Conservation (phyloP, 2,888 invertebrate genomes). For the Alitta virens region DNA sequence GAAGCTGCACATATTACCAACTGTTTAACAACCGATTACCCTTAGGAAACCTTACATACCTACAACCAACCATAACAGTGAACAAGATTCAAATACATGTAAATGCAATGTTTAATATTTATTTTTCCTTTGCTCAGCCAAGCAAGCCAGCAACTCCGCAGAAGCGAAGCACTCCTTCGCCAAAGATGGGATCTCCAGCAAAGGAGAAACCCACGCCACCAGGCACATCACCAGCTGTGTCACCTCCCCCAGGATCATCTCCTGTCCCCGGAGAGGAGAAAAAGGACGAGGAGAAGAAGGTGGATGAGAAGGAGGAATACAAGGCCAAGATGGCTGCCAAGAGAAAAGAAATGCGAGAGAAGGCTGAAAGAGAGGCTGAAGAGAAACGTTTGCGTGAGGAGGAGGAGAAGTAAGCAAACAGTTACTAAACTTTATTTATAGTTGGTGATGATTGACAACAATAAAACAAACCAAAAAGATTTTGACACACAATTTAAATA, state of each 20-base stretch:
- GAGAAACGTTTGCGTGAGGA: constrained; percentile 46
- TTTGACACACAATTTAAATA: too few relatives aligned
- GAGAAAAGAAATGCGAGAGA: constrained; percentile 81
- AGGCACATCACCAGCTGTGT: not conserved
- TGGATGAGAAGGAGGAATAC: constrained; percentile 17
- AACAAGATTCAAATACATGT: too few relatives aligned
- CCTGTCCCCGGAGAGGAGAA: constrained; percentile 1
- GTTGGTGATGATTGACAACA: too few relatives aligned
- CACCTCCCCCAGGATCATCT: not conserved
- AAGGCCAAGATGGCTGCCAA: constrained; percentile 91
- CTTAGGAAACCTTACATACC: too few relatives aligned
- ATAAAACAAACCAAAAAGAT: too few relatives aligned
- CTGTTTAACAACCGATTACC: too few relatives aligned
- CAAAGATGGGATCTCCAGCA: constrained; percentile 6
- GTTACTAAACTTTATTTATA: too few relatives aligned
- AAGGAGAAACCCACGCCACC: constrained; percentile 11
- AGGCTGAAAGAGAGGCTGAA: constrained; percentile 87
- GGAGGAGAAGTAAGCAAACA: not conserved
- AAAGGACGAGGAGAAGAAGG: not conserved
- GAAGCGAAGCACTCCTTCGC: not conserved
- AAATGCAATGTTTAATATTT: too few relatives aligned
- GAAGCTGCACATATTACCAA: too few relatives aligned
- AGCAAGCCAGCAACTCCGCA: too few relatives aligned
- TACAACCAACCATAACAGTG: too few relatives aligned
- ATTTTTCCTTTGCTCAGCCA: too few relatives aligned